These are phyloP conservation scores for Sakesphorus luctuosus DNA, from an alignment of 2,113 vertebrate species.

Conservation along the genomic window DNA sequence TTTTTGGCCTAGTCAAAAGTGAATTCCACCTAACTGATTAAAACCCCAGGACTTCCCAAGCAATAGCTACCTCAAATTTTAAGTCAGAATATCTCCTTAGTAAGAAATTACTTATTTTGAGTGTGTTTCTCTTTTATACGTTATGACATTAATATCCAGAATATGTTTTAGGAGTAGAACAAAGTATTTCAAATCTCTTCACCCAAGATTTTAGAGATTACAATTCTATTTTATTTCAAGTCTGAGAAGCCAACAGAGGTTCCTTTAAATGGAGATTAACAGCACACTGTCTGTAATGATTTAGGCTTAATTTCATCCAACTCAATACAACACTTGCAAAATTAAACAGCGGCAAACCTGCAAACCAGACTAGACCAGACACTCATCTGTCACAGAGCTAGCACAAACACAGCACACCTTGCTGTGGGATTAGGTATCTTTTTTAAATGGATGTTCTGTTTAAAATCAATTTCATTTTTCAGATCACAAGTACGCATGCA, in stretches of 20 bases:
- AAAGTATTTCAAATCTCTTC: not conserved
- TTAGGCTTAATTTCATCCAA: not conserved
- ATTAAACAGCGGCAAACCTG: not conserved
- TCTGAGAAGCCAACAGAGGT: not conserved
- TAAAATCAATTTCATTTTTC: not conserved
- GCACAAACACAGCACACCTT: not conserved
- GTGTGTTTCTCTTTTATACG: not conserved
- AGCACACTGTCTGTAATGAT: not conserved
- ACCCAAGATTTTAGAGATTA: not conserved
- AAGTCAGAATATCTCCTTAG: not conserved
- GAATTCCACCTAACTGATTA: not conserved
- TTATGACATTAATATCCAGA: not conserved
- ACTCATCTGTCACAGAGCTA: not conserved
- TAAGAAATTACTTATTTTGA: not conserved
- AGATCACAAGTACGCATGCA: not conserved
- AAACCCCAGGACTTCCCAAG: not conserved
- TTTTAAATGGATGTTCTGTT: not conserved
- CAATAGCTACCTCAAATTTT: not conserved
- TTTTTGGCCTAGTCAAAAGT: not conserved
- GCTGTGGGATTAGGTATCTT: not conserved
- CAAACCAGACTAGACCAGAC: not conserved
- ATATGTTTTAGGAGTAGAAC: not conserved
- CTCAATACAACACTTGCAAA: not conserved
- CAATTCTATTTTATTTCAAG: not conserved
- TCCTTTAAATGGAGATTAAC: conserved; percentile 11